Evolutionary conservation across 2,113 vertebrate genomes (phyloP), one percentile per base, ranked within the genome.

Genomic region (Turdus rufiventris): DNA sequence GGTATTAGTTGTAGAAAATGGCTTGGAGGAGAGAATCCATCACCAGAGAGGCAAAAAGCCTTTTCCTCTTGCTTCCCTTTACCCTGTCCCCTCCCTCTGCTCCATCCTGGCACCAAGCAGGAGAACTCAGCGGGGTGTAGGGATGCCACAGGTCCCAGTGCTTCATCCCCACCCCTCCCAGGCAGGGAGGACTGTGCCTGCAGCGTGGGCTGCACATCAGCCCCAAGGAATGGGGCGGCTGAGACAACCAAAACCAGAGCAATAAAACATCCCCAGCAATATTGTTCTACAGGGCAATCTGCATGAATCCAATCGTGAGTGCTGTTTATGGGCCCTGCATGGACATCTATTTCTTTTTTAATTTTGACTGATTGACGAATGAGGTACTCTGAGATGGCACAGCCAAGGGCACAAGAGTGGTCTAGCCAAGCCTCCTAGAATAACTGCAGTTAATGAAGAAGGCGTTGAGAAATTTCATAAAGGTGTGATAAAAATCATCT

Each of bases 111-210:
- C 13, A 63, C 17, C 1, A 2, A 38, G 6, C 1, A 6, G 36
- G 28, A 56, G 7, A 20, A 8, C 57, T 73, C n/a, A 82, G 43
- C 4, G 3, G 45, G 15, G 26, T 24, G 7, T 24, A 19, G 0
- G 4, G 34, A 26, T 76, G 14, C 28, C 4, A 1, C n/a, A 53
- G 57, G 6, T 61, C 18, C 24, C 18, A 68, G 18, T 0, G 0
- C 16, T 74, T 20, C 8, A 2, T 45, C 18, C 34, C 34, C 21
- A 71, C 16, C 19, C n/a, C 48, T 50, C 13, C 11, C 31, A 24
- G 26, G 23, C 5, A 2, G 18, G 31, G 7, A 31, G 40, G 7
- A 21, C 0, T 0, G 5, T 4, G 3, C 43, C 28, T 0, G 0
- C 6, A 12, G 50, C 4, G 4, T 15, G 31, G 42, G n/a, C 28